Base-by-base conservation (phyloP, 2,113 vertebrate genomes). In the Lasiurus cinereus region DNA sequence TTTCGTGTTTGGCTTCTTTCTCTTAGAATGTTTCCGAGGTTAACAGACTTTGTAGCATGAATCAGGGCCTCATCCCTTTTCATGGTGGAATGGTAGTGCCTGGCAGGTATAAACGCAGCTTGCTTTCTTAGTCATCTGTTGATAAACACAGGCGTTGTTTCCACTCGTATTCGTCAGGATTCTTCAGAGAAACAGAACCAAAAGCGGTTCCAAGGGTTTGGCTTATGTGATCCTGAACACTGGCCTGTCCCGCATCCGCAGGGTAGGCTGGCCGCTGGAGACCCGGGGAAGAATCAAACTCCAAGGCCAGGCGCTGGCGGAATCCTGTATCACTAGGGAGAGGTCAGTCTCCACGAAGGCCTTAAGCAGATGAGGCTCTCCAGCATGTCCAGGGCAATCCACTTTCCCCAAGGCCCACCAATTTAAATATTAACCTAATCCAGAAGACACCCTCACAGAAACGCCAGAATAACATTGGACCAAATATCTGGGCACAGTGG, bases 31-130 rank as follows among this genome's bases (percentile, higher is more conserved):
- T 79, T 46, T 91, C 29, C 5, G 29, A 91, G 46, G 43, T 33
- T 33, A 15, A 46, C 2, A 0, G 6, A 54, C 0, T 12, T 10
- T 52, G n/a, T 29, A 52, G 15, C 21, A 22, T 4, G 29, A 64
- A 27, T 67, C 22, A 43, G n/a, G 5, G 52, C 6, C 3, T n/a
- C 62, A 54, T 5, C 16, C 33, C 59, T 59, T 56, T 94, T 80
- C 19, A 22, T 22, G 27, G 46, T 27, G 2, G 70, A 64, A 78
- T 48, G 50, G 52, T n/a, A 54, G 24, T 70, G 22, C 36, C n/a
- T 3, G 33, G 67, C 67, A n/a, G 16, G n/a, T 15, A n/a, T 36
- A 16, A n/a, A 59, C 11, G 43, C 64, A 39, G 36, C 66, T 24
- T 80, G 29, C 31, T 64, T 16, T 43, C 52, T 33, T 10, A 3